Base-by-base conservation (phyloP, 1,140 invertebrate genomes). In the Trichogramma pretiosum region DNA sequence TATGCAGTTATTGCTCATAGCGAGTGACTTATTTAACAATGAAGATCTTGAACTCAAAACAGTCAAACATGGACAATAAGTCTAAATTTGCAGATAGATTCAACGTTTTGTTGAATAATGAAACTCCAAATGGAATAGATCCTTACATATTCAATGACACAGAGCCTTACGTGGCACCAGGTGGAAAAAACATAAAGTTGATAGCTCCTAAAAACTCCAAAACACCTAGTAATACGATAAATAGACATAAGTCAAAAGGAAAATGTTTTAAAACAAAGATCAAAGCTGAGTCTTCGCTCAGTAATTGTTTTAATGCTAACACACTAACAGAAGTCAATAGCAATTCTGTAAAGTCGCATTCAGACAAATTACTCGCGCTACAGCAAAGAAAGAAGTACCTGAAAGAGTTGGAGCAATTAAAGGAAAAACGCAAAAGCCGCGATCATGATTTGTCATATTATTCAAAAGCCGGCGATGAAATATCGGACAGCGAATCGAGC, bases 131-230 rank as follows among this genome's bases (percentile, higher is more conserved):
- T 48, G 64, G 70, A 55, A 62, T 64, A 14, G 77, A 80, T 66
- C 77, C 77, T 1, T 79, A 80, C 55, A 73, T 78, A 24, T 80
- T 80, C 58, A 72, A 75, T 52, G 77, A 78, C 52, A 67, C 72
- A 5, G 70, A 73, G 22, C 65, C 70, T 26, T 61, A 70, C 34
- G 37, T 51, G 26, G 48, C 57, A 28, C 46, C 59, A 39, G 50
- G 48, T 8, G 59, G 61, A 16, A 68, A 64, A 53, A 65, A 61
- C 44, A 40, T 59, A 16, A 61, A 62, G 40, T 19, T 60, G 28
- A 51, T 61, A 28, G 54, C 54, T 7, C 39, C 59, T 5, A 62
- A 58, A 43, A 67, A 58, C 58, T 41, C 61, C 11, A 63, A 56
- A 56, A 58, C 28, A 36, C 49, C 49, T 3, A 51, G 24, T 28